Evolutionary conservation across 1,140 invertebrate genomes (phyloP).

Genomic region (Tetranychus urticae): DNA sequence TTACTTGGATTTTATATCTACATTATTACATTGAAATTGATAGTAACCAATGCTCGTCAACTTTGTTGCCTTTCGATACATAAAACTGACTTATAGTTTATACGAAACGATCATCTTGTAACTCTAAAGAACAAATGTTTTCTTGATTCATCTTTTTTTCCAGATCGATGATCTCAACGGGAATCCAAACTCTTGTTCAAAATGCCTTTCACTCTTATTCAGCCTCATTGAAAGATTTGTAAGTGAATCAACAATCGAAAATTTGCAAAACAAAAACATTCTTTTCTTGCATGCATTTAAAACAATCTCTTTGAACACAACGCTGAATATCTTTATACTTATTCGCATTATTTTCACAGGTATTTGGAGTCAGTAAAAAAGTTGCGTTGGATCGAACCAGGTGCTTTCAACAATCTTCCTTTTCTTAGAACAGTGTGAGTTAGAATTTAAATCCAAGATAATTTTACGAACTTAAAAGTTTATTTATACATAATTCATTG

Average conservation of each 20-base stretch:
- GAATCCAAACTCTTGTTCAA: slow-evolving; percentile 2
- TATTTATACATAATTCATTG: not conserved
- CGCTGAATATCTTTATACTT: not conserved
- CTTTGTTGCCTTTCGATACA: too few species aligned
- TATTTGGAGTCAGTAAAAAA: not conserved
- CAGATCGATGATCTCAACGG: not conserved
- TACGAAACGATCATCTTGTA: too few species aligned
- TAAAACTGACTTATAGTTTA: too few species aligned
- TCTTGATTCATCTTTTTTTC: not conserved
- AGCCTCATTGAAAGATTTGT: slow-evolving; percentile 5
- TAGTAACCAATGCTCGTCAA: too few species aligned
- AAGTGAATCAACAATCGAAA: not conserved
- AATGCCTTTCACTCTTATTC: slow-evolving; percentile 2
- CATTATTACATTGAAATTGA: too few species aligned
- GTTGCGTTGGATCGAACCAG: slow-evolving; percentile 5
- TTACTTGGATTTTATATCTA: too few species aligned
- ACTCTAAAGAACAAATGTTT: not conserved
- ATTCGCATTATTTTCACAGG: not conserved
- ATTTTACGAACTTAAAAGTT: not conserved
- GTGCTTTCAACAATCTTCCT: slow-evolving; percentile 11
- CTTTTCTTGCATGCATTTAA: too few species aligned
- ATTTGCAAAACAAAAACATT: too few species aligned
- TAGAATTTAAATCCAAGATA: not conserved
- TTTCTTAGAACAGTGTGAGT: slow-evolving; percentile 16
- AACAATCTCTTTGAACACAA: not conserved